Percentiles rank a stretch among this genome's conserved stretches.
These are phyloP conservation scores for Petrophora chlorosata DNA, from an alignment of 2,888 invertebrate genomes.

Conservation along the genomic window DNA sequence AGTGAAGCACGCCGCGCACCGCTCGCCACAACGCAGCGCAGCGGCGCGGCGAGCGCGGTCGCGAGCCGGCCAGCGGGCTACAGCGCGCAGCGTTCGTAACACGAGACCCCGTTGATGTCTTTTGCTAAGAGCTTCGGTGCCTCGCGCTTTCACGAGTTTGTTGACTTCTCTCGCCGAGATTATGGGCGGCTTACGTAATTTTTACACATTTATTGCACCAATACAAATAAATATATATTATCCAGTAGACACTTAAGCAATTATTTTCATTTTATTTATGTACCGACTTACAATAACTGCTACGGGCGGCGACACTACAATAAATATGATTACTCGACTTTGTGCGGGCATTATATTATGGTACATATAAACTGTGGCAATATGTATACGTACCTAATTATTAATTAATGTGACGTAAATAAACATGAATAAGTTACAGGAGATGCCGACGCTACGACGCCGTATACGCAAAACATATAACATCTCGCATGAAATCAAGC, in stretches of 20 bases:
- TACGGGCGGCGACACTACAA: slow-evolving; percentile 8
- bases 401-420: no score
- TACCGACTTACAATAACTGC: slow-evolving; percentile 6
- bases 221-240: slow-evolving; percentile 30
- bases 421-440: no score
- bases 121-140: slow-evolving; percentile 66
- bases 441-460: neutral
- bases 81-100: slow-evolving; percentile 38
- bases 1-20: neutral
- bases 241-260: slow-evolving; percentile 22
- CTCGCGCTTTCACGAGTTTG: slow-evolving; percentile 66
- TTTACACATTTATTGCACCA: slow-evolving; percentile 32
- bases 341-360: no score
- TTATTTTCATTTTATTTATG: slow-evolving; percentile 25
- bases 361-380: no score
- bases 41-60: neutral
- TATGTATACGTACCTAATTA: no score
- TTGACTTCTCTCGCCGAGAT: slow-evolving; percentile 51
- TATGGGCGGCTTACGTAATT: slow-evolving; percentile 37
- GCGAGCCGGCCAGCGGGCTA: slow-evolving; percentile 10
- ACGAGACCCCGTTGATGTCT: slow-evolving; percentile 75
- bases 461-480: slow-evolving; percentile 26
- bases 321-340: no score
- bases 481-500: slow-evolving; percentile 41
- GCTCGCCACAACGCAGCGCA: neutral